Conservation (phyloP, 2,113 vertebrate species). For the Phyllostomus discolor region DNA sequence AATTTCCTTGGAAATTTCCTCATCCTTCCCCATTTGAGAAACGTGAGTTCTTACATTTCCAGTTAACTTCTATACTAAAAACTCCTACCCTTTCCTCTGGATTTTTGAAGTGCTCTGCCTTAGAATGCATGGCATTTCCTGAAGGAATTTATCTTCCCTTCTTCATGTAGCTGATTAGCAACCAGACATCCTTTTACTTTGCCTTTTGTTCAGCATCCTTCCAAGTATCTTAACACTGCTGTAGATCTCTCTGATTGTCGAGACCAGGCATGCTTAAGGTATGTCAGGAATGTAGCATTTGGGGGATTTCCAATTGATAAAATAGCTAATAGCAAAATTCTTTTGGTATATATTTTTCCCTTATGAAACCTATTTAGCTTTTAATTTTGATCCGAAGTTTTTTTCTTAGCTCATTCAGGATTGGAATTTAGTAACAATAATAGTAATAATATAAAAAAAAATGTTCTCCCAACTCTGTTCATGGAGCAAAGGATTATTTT, state of each 20-base stretch:
- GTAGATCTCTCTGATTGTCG: background rate
- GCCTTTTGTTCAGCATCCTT: background rate
- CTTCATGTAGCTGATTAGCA: slow-evolving; percentile 27
- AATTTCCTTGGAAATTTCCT: background rate
- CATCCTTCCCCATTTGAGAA: background rate
- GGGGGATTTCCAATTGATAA: slow-evolving; percentile 9
- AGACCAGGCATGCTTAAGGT: background rate
- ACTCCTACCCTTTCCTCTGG: background rate
- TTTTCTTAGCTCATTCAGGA: slow-evolving; percentile 5
- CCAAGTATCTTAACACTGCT: background rate
- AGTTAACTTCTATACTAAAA: slow-evolving; percentile 14
- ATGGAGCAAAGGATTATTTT: slow-evolving; percentile 26
- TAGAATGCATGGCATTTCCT: background rate
- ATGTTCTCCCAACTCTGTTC: background rate
- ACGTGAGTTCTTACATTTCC: background rate
- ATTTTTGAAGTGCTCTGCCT: slow-evolving; percentile 4
- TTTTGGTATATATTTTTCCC: background rate
- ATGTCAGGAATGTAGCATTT: background rate
- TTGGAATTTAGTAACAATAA: slow-evolving; percentile 47
- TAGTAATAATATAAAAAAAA: no score
- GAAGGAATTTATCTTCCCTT: background rate
- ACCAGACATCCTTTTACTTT: slow-evolving; percentile 29
- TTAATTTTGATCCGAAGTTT: slow-evolving; percentile 48
- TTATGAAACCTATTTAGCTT: slow-evolving; percentile 30
- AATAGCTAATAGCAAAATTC: background rate